Evolutionary conservation across 2,797 vertebrate species (phyloP).

Genomic region (Danio jaintianensis): DNA sequence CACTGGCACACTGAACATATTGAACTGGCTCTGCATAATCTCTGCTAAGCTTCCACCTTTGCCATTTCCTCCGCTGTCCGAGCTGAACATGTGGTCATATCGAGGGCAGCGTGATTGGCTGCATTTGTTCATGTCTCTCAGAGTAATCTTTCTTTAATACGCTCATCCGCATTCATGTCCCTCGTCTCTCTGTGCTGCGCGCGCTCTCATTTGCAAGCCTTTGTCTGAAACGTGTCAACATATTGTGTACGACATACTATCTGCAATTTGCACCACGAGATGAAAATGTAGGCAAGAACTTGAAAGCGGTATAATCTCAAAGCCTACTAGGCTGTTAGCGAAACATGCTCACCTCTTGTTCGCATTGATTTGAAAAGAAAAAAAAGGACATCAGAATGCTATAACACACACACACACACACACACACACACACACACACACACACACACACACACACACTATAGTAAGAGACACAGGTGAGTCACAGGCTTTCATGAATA

Average conservation of each 20-base stretch:
- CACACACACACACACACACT: too few species aligned
- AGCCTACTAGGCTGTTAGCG: neutral
- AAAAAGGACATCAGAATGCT: neutral
- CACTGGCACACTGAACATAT: neutral
- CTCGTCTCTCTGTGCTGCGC: slow-evolving; percentile 45
- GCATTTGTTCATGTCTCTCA: slow-evolving; percentile 3
- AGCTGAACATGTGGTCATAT: neutral
- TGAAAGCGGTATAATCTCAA: slow-evolving; percentile 17
- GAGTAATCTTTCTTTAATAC: slow-evolving; percentile 41
- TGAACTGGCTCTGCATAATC: slow-evolving; percentile 29
- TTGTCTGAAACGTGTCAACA: slow-evolving; percentile 1
- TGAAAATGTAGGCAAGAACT: slow-evolving; percentile 15
- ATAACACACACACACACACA: neutral
- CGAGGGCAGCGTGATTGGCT: neutral
- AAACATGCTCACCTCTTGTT: slow-evolving; percentile 11
- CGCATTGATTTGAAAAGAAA: slow-evolving; percentile 2
- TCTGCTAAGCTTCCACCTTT: slow-evolving; percentile 42
- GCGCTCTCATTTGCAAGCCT: neutral
- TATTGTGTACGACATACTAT: slow-evolving; percentile 6
- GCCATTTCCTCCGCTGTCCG: neutral
- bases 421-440: too few species aligned
- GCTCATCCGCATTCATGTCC: slow-evolving; percentile 39
- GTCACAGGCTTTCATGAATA: neutral
- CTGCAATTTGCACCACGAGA: slow-evolving; percentile 16
- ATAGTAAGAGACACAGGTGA: slow-evolving; percentile 5